Evolutionary conservation across 2,888 invertebrate species (phyloP).

Genomic region (Cynaeus angustus): DNA sequence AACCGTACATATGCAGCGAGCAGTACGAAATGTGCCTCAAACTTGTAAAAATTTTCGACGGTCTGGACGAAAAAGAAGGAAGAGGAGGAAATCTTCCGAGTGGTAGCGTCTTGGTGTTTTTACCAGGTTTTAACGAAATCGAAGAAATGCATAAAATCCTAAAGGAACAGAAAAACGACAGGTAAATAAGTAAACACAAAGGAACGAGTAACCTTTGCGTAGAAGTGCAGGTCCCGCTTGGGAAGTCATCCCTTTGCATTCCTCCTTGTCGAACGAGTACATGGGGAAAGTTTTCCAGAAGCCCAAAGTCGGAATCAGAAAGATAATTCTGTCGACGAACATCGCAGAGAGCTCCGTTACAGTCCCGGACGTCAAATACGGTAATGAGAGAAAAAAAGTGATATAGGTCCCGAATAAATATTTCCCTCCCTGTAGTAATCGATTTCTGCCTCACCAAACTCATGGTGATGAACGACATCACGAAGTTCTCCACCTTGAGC

Average conservation of each 20-base stretch:
- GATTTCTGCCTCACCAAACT: constrained; percentile 95
- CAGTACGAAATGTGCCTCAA: constrained; percentile 66
- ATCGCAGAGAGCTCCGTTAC: constrained; percentile 96
- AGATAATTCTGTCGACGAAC: constrained; percentile 92
- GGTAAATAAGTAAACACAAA: neutral
- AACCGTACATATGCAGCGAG: constrained; percentile 71
- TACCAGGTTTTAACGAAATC: constrained; percentile 92
- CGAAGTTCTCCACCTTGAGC: constrained; percentile 86
- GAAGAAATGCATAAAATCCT: constrained; percentile 76
- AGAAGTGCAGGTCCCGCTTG: constrained; percentile 52
- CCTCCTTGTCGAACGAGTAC: constrained; percentile 80
- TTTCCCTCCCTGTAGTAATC: constrained; percentile 79
- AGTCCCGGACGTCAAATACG: constrained; percentile 89
- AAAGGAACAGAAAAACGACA: constrained; percentile 40
- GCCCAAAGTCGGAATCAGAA: constrained; percentile 79
- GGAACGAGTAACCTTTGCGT: constrained; percentile 1
- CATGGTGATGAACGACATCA: constrained; percentile 82
- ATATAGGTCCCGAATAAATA: no score
- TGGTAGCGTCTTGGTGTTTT: constrained; percentile 87
- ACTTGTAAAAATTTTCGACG: constrained; percentile 75
- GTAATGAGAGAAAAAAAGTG: no score
- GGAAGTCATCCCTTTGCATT: constrained; percentile 74
- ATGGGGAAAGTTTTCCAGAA: constrained; percentile 77
- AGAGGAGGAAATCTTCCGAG: constrained; percentile 56
- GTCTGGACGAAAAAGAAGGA: constrained; percentile 73